A percentile compares a stretch with the other conserved stretches of the same genome.
phyloP scores from a whole-genome alignment of 2,797 vertebrate species.

The Spea hammondii region DNA sequence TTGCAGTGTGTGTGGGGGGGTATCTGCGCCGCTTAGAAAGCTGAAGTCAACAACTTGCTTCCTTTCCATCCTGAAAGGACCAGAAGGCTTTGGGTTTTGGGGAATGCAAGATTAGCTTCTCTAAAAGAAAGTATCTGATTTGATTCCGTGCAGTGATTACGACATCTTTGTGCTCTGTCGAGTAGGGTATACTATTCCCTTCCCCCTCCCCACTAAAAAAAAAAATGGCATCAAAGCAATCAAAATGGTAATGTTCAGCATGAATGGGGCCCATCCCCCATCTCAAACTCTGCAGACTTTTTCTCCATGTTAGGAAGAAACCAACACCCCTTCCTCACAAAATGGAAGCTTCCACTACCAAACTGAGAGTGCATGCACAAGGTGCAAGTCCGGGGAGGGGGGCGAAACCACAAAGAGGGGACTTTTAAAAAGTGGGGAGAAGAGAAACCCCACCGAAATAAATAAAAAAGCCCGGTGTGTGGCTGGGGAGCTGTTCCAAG shows the following conservation, averaged over 20 bases:
- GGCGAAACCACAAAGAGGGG: not conserved
- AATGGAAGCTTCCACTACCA: slow-evolving; percentile 98
- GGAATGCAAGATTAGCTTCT: slow-evolving; percentile 54
- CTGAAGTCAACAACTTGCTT: slow-evolving; percentile 65
- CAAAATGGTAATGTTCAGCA: slow-evolving; percentile 97
- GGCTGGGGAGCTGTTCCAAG: slow-evolving; percentile 65
- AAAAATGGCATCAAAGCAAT: slow-evolving; percentile 98
- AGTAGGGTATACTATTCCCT: slow-evolving; percentile 74
- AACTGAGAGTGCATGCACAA: slow-evolving; percentile 71
- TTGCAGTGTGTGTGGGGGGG: slow-evolving; percentile 48
- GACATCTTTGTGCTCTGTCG: slow-evolving; percentile 79
- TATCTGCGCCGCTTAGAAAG: slow-evolving; percentile 46
- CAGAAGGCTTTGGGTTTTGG: slow-evolving; percentile 54
- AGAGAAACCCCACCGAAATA: not conserved
- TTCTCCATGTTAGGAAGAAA: slow-evolving; percentile 83
- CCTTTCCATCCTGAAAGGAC: slow-evolving; percentile 51
- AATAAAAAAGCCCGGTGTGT: not conserved
- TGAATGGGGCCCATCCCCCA: slow-evolving; percentile 88
- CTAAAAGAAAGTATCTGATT: slow-evolving; percentile 67
- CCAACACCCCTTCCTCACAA: slow-evolving; percentile 84
- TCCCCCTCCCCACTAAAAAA: slow-evolving; percentile 73
- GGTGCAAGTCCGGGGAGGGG: slow-evolving; percentile 52
- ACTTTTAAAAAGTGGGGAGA: slow-evolving; percentile 21
- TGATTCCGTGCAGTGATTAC: slow-evolving; percentile 72
- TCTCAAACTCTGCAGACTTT: slow-evolving; percentile 91